These are phyloP conservation scores for Dipodomys merriami DNA, from an alignment of 2,113 vertebrate genomes.

Conservation along the genomic window DNA sequence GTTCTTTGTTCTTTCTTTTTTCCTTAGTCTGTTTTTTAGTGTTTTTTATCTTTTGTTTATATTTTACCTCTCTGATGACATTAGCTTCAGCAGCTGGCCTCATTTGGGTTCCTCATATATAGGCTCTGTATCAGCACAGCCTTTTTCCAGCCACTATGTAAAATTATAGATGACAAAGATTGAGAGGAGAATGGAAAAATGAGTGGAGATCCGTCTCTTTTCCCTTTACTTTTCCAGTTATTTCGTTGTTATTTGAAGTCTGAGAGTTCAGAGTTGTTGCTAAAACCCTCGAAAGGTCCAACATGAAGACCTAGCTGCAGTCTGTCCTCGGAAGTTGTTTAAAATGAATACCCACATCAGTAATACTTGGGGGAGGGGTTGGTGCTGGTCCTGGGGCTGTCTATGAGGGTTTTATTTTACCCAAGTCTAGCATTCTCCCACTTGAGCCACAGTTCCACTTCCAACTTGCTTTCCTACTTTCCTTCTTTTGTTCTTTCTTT, in stretches of 20 bases:
- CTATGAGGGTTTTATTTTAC: too few species aligned
- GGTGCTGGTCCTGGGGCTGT: too few species aligned
- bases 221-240: not conserved
- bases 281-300: slow-evolving; percentile 18
- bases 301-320: not conserved
- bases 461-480: too few species aligned
- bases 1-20: too few species aligned
- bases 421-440: too few species aligned
- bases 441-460: too few species aligned
- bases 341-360: slow-evolving; percentile 30
- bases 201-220: not conserved
- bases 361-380: not conserved
- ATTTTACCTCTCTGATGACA: slow-evolving; percentile 32
- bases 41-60: not conserved
- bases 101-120: not conserved
- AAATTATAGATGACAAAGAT: not conserved
- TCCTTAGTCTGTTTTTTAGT: not conserved
- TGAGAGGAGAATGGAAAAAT: not conserved
- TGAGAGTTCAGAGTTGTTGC: slow-evolving; percentile 19
- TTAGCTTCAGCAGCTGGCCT: slow-evolving; percentile 25
- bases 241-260: slow-evolving; percentile 41
- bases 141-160: not conserved
- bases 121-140: not conserved
- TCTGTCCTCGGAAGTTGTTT: slow-evolving; percentile 59
- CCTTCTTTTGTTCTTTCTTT: too few species aligned